phyloP scores from a whole-genome alignment of 2,888 invertebrate genomes.

The Lithophane semibrunnea region DNA sequence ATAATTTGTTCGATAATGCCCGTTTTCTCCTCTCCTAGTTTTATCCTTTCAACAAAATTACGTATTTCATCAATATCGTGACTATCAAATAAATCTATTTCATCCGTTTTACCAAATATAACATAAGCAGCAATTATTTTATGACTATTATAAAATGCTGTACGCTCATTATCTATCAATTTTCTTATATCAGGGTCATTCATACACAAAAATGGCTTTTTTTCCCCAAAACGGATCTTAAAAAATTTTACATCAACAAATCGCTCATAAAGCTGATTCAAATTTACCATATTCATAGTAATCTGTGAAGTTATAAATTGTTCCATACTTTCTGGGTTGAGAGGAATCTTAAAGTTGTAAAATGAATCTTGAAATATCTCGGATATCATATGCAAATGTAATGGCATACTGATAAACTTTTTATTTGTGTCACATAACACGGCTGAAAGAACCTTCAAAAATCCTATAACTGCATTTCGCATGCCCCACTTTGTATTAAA shows the following conservation, averaged over 20 bases:
- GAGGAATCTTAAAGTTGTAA: slow-evolving; percentile 24
- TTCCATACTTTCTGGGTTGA: slow-evolving; percentile 13
- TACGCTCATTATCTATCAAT: slow-evolving; percentile 50
- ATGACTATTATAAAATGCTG: slow-evolving; percentile 41
- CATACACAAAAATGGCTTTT: slow-evolving; percentile 49
- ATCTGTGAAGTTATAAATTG: slow-evolving; percentile 26
- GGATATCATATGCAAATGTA: slow-evolving; percentile 62
- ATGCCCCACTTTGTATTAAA: slow-evolving; percentile 31
- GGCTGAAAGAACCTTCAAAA: slow-evolving; percentile 31
- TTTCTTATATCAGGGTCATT: slow-evolving; percentile 56
- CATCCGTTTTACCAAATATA: slow-evolving; percentile 33
- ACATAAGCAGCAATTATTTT: slow-evolving; percentile 50
- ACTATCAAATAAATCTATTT: slow-evolving; percentile 28
- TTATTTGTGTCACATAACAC: slow-evolving; percentile 28
- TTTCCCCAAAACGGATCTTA: slow-evolving; percentile 62
- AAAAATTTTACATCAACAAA: slow-evolving; percentile 59
- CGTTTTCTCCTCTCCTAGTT: slow-evolving; percentile 57
- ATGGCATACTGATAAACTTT: slow-evolving; percentile 56
- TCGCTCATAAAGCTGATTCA: slow-evolving; percentile 48
- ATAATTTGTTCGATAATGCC: slow-evolving; percentile 56
- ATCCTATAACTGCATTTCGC: slow-evolving; percentile 13
- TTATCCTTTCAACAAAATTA: slow-evolving; percentile 38
- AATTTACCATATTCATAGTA: slow-evolving; percentile 45
- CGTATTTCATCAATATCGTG: slow-evolving; percentile 32
- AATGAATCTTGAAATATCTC: slow-evolving; percentile 52